Evolutionary conservation across 2,797 vertebrate species (phyloP).

Genomic region (Microtus californicus): DNA sequence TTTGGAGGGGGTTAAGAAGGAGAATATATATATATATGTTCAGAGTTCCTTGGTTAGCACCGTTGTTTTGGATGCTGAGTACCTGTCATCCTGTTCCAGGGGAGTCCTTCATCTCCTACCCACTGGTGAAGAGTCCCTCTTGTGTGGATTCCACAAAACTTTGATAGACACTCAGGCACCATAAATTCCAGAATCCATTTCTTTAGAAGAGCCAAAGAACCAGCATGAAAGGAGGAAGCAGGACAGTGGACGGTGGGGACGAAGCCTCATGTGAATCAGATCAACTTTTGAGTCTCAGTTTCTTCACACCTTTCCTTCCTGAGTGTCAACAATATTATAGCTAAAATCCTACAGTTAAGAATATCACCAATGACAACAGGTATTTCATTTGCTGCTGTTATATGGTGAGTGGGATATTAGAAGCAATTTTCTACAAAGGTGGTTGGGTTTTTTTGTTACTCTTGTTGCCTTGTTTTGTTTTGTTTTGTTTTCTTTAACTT

Average conservation of each 20-base stretch:
- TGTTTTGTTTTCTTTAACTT: constrained; percentile 46
- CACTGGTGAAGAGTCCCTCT: not conserved
- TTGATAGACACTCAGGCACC: not conserved
- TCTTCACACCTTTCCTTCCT: constrained; percentile 64
- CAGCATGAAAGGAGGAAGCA: not conserved
- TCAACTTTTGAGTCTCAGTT: constrained; percentile 13
- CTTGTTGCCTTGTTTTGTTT: not conserved
- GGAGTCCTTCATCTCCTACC: not conserved
- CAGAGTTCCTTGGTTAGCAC: not conserved
- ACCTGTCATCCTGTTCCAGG: not conserved
- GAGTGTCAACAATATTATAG: constrained; percentile 47
- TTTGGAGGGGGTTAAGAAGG: constrained; percentile 14
- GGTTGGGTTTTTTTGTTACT: not conserved
- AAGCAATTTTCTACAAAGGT: constrained; percentile 23
- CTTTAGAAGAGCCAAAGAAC: not conserved
- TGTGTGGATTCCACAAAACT: not conserved
- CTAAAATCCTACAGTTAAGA: constrained; percentile 65
- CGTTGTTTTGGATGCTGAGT: not conserved
- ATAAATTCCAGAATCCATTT: not conserved
- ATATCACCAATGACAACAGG: constrained; percentile 64
- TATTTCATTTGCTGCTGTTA: constrained; percentile 37
- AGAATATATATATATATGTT: not conserved
- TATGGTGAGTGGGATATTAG: not conserved
- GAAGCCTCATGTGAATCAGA: constrained; percentile 4
- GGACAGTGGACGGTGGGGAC: not conserved